A percentile compares a stretch with the other conserved stretches of the same genome.
Evolutionary conservation across 2,113 vertebrate species (phyloP).

Genomic region (Catharus fuscescens): DNA sequence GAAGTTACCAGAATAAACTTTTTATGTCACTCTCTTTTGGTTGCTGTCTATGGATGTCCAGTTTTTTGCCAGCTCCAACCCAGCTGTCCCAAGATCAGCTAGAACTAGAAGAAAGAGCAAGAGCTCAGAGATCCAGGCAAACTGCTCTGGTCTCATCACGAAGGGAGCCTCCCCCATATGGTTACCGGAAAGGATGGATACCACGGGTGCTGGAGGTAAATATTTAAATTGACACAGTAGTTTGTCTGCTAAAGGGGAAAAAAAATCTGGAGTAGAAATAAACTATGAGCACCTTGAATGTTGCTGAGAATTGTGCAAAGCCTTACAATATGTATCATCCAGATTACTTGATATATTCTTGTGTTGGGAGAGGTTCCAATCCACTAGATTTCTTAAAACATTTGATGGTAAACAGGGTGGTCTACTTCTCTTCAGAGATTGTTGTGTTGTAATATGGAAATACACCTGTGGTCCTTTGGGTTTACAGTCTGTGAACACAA

Average conservation of each 20-base stretch:
- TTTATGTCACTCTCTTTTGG: background rate
- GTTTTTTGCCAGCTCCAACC: constrained; percentile 94
- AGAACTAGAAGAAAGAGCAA: constrained; percentile 89
- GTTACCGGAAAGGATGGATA: constrained; percentile 91
- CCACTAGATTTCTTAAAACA: background rate
- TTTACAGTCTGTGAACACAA: background rate
- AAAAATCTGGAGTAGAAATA: background rate
- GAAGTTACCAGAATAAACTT: background rate
- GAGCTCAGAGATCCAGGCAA: constrained; percentile 88
- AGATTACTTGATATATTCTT: background rate
- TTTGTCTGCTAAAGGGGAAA: background rate
- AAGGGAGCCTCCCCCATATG: constrained; percentile 90
- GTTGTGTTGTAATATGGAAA: background rate
- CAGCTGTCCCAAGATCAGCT: constrained; percentile 98
- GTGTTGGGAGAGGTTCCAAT: background rate
- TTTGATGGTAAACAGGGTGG: background rate
- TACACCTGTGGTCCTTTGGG: background rate
- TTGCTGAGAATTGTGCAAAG: background rate
- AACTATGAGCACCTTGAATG: background rate
- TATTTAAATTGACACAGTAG: background rate
- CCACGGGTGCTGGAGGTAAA: constrained; percentile 87
- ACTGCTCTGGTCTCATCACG: constrained; percentile 89
- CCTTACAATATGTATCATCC: accelerated
- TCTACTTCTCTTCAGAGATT: background rate
- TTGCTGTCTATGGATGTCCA: background rate